Conservation (phyloP, 2,797 vertebrate genomes). For the Rhabdophis nuchalis region DNA sequence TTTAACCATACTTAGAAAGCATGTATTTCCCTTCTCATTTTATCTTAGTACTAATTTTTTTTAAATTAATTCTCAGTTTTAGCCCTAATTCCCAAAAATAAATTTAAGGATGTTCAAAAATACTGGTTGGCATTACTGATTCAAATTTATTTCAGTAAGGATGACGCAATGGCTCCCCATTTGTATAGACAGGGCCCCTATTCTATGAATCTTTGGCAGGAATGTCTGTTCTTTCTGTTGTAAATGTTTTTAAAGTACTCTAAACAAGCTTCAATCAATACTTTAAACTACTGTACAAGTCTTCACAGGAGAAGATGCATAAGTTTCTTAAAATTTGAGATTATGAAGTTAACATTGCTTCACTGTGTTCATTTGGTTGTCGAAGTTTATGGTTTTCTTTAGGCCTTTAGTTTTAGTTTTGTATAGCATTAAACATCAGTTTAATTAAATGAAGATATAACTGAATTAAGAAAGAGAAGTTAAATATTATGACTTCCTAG, state of each 20-base stretch:
- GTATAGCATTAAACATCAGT: constrained; percentile 19
- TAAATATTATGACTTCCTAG: constrained; percentile 52
- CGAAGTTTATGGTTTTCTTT: constrained; percentile 21
- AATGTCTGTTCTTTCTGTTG: constrained; percentile 16
- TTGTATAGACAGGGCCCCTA: background rate
- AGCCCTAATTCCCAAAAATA: background rate
- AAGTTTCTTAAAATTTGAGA: background rate
- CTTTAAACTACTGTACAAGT: constrained; percentile 31
- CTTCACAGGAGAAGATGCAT: background rate
- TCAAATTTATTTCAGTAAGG: background rate
- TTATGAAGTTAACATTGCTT: constrained; percentile 24
- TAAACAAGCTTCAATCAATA: background rate
- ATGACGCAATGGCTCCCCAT: background rate
- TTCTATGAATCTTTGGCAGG: background rate
- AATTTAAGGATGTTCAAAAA: constrained; percentile 1
- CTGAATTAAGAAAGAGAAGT: constrained; percentile 59
- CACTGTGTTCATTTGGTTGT: constrained; percentile 4
- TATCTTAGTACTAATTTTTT: constrained; percentile 2
- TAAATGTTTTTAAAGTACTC: background rate
- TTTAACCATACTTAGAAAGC: background rate
- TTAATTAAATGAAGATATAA: constrained; percentile 46
- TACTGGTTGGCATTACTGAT: background rate
- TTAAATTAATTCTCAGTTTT: background rate
- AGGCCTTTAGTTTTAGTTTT: constrained; percentile 24
- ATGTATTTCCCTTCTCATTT: background rate